These are phyloP conservation scores for Timema podura DNA, from an alignment of 2,888 invertebrate genomes.

Conservation along the genomic window DNA sequence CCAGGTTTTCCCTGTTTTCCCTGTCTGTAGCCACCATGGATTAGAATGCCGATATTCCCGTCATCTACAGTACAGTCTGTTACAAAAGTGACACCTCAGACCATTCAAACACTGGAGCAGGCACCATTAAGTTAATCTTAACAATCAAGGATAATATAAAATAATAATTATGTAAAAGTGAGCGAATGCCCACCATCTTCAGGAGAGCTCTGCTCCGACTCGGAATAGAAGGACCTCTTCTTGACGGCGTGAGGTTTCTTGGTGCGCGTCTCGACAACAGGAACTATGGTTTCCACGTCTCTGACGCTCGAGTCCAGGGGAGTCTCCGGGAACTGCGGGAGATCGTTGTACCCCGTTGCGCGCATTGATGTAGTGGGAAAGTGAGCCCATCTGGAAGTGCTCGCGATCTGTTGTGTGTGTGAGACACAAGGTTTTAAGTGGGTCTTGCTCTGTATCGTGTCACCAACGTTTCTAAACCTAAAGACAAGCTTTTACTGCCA, in stretches of 20 bases:
- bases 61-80: too few species aligned
- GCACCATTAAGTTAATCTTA: too few species aligned
- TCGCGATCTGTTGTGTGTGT: conserved; percentile 59
- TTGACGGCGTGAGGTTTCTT: conserved; percentile 28
- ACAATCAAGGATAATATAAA: too few species aligned
- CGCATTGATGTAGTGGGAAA: conserved; percentile 90
- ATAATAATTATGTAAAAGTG: neutral
- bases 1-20: too few species aligned
- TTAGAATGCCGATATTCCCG: too few species aligned
- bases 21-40: too few species aligned
- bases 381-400: conserved; percentile 86
- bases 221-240: conserved; percentile 59
- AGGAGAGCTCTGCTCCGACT: conserved; percentile 47
- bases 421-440: too few species aligned
- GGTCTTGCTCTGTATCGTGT: too few species aligned
- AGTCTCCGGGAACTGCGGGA: conserved; percentile 76
- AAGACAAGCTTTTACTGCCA: too few species aligned
- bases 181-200: conserved; percentile 32
- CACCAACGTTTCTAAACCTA: too few species aligned
- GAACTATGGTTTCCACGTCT: conserved; percentile 58
- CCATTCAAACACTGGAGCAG: too few species aligned
- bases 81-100: too few species aligned
- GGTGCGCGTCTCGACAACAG: conserved; percentile 34
- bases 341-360: conserved; percentile 82
- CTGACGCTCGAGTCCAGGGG: conserved; percentile 72